These are phyloP conservation scores for Wasmannia auropunctata DNA, from an alignment of 1,140 invertebrate species.

Conservation along the genomic window DNA sequence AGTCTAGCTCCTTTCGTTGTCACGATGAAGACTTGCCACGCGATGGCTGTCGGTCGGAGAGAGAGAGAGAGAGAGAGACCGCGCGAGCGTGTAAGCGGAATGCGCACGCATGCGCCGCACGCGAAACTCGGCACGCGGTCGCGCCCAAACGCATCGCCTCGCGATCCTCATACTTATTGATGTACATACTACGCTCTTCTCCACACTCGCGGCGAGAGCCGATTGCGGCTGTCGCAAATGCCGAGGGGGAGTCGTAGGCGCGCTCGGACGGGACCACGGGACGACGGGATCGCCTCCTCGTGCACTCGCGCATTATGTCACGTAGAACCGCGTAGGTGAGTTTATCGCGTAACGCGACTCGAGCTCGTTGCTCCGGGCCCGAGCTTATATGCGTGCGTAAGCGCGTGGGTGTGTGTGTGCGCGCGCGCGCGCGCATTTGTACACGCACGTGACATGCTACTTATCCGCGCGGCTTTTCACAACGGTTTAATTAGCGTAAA, in stretches of 20 bases:
- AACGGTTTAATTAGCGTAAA: conserved; percentile 18
- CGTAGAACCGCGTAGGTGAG: background rate
- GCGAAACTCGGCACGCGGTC: conserved; percentile 73
- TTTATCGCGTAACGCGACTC: background rate
- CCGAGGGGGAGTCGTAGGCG: conserved; percentile 32
- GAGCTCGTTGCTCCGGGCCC: background rate
- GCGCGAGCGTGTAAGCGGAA: conserved; percentile 15
- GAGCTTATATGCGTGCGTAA: background rate
- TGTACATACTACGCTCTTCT: conserved; percentile 74
- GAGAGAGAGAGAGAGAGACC: conserved; percentile 6
- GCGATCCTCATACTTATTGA: conserved; percentile 76
- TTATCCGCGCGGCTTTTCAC: background rate
- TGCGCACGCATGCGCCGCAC: conserved; percentile 66
- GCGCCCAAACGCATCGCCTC: conserved; percentile 73
- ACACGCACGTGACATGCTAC: background rate
- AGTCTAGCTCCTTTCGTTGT: background rate
- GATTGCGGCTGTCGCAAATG: conserved; percentile 67
- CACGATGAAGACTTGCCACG: conserved; percentile 25
- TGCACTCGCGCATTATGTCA: background rate
- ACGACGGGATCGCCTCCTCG: conserved; percentile 30
- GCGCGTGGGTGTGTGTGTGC: no score
- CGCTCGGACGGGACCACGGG: conserved; percentile 50
- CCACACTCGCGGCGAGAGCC: conserved; percentile 68
- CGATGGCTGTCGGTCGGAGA: background rate
- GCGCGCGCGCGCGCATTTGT: background rate